phyloP scores from a whole-genome alignment of 2,797 vertebrate species.

The Arnoldichthys spilopterus region DNA sequence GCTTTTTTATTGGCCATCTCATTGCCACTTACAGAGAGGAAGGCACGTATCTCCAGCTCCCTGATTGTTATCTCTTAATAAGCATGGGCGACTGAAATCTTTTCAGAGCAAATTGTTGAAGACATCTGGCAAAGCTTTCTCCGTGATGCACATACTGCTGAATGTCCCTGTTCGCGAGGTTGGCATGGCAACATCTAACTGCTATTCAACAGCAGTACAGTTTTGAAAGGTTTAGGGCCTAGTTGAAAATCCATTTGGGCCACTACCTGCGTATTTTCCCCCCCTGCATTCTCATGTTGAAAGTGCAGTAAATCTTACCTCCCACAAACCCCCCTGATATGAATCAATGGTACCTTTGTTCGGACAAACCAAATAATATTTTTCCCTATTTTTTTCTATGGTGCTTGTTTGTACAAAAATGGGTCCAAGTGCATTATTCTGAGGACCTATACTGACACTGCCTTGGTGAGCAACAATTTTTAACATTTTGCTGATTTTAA shows the following conservation, averaged over 20 bases:
- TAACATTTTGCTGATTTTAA: background rate
- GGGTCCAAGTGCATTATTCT: constrained; percentile 42
- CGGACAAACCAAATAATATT: constrained; percentile 70
- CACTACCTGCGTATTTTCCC: constrained; percentile 84
- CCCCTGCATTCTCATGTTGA: constrained; percentile 73
- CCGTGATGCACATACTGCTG: constrained; percentile 84
- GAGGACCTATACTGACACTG: constrained; percentile 9
- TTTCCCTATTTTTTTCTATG: constrained; percentile 49
- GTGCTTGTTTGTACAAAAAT: constrained; percentile 48
- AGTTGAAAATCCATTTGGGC: constrained; percentile 98
- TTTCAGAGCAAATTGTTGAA: constrained; percentile 99
- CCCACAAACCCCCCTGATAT: constrained; percentile 74
- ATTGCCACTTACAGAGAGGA: constrained; percentile 68
- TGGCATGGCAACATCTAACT: constrained; percentile 98
- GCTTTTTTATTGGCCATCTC: constrained; percentile 49
- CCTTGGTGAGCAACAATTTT: background rate
- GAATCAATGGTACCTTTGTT: constrained; percentile 78
- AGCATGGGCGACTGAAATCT: constrained; percentile 88
- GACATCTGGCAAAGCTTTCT: constrained; percentile 98
- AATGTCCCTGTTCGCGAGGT: constrained; percentile 92
- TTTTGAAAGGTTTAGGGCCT: constrained; percentile 93
- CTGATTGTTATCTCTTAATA: constrained; percentile 93
- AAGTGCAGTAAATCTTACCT: constrained; percentile 87
- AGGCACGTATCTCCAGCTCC: constrained; percentile 77
- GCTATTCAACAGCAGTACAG: constrained; percentile 91